Base-by-base conservation (phyloP, 1,140 invertebrate genomes). In the Phymorhynchus buccinoides region DNA sequence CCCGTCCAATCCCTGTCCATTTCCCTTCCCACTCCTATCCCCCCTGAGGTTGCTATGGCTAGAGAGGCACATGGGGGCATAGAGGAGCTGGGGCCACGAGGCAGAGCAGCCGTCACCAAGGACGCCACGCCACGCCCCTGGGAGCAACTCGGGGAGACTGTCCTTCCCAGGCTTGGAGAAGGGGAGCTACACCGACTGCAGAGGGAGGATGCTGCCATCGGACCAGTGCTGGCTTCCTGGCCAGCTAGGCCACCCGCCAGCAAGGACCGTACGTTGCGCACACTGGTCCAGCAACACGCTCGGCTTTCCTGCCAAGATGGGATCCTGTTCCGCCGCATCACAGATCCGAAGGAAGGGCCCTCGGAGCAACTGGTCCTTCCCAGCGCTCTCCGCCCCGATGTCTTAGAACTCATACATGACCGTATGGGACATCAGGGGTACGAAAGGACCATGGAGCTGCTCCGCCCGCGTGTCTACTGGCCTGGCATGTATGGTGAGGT, bases 371-470 rank as follows among this genome's bases (percentile, higher is more conserved):
- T 88, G n/a, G 52, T 79, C 2, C 84, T 85, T 1, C 88, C 83
- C 22, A 75, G n/a, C n/a, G 30, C 35, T 1, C 42, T 87, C 1
- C 39, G 77, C 30, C 78, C 84, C 18, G 75, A 84, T 62, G 85
- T 87, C 12, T n/a, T 88, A 22, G 56, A 48, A 27, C 35, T 35
- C 7, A 35, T 84, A 16, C 88, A 88, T 66, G 82, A 88, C 80
- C 27, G 71, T 3, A 41, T 52, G 32, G 86, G 86, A 42, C 88
- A 89, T 80, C 87, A 85, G 80, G 84, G 87, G 2, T 52, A 48
- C 44, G 82, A 85, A 73, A 3, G 85, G 12, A 88, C 87, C 18
- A 30, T 82, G 37, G 81, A 62, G 16, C 71, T 81, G 22, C 37
- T 88, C 12, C 41, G 83, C 30, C 37, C 80, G 35, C 48, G 80